These are phyloP conservation scores for Cataglyphis albicans DNA, from an alignment of 2,888 invertebrate genomes.

Conservation along the genomic window DNA sequence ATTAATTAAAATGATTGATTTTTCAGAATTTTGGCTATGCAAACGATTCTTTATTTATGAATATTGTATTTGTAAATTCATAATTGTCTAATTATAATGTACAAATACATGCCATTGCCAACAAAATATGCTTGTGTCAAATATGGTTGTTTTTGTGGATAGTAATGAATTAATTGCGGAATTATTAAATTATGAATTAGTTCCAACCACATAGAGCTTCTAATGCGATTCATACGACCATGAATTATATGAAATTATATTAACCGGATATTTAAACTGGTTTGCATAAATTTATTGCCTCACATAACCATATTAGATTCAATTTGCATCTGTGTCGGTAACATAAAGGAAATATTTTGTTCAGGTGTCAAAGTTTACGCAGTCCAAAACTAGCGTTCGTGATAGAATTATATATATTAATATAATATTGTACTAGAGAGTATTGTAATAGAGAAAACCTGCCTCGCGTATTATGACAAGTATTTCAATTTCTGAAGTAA, in stretches of 20 bases:
- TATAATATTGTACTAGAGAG: not conserved
- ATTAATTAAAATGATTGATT: not conserved
- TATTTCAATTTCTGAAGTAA: not conserved
- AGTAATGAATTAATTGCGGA: constrained; percentile 25
- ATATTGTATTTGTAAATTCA: not conserved
- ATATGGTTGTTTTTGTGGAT: not conserved
- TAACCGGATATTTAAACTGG: constrained; percentile 54
- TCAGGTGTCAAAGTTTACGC: constrained; percentile 48
- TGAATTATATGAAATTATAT: constrained; percentile 52
- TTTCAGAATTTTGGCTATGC: not conserved
- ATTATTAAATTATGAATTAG: constrained; percentile 44
- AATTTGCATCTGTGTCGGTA: constrained; percentile 27
- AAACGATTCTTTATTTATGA: not conserved
- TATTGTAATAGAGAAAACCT: not conserved
- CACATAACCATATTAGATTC: constrained; percentile 34
- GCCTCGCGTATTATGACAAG: constrained; percentile 3
- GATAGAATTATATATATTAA: not conserved
- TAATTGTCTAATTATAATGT: not conserved
- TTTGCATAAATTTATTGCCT: constrained; percentile 51
- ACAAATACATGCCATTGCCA: not conserved
- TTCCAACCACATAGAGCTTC: constrained; percentile 33
- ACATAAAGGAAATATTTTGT: constrained; percentile 51
- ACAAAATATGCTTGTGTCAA: not conserved
- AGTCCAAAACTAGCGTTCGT: constrained; percentile 32
- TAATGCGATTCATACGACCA: constrained; percentile 33